Conservation (phyloP, 1,140 invertebrate genomes). For the Antheraea mylitta region DNA sequence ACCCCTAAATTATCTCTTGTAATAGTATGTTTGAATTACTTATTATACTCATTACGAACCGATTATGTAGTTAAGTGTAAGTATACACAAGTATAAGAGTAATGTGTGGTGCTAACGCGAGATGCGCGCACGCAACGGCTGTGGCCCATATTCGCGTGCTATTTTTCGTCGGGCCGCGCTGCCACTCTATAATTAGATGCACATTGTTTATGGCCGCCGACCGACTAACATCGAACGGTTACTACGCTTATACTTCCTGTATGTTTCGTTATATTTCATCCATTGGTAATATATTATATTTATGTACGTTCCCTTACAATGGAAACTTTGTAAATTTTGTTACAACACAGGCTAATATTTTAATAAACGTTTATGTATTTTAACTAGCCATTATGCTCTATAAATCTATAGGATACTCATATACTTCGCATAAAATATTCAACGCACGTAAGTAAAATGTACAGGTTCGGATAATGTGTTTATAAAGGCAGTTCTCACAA, state of each 20-base stretch:
- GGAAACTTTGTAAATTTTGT: not conserved
- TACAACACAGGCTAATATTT: not conserved
- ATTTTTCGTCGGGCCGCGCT: conserved; percentile 63
- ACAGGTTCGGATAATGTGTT: no score
- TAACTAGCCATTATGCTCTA: not conserved
- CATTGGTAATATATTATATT: not conserved
- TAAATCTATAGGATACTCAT: no score
- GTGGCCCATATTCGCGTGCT: conserved; percentile 69
- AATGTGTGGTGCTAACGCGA: not conserved
- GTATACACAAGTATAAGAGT: not conserved
- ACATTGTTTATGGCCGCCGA: conserved; percentile 64
- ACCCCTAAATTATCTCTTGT: no score
- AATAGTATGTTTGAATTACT: no score
- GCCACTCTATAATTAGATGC: conserved; percentile 66
- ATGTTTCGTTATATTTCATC: conserved; percentile 31
- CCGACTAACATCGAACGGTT: conserved; percentile 43
- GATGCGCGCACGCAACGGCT: conserved; percentile 59
- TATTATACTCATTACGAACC: no score
- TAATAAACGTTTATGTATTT: not conserved
- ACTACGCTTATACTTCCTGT: conserved; percentile 44
- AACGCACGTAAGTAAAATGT: no score
- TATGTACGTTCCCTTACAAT: not conserved
- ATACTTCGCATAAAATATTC: no score
- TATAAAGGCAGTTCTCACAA: no score
- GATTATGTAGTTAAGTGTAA: not conserved